phyloP scores from a whole-genome alignment of 2,113 vertebrate species.

The Thryonomys swinderianus region DNA sequence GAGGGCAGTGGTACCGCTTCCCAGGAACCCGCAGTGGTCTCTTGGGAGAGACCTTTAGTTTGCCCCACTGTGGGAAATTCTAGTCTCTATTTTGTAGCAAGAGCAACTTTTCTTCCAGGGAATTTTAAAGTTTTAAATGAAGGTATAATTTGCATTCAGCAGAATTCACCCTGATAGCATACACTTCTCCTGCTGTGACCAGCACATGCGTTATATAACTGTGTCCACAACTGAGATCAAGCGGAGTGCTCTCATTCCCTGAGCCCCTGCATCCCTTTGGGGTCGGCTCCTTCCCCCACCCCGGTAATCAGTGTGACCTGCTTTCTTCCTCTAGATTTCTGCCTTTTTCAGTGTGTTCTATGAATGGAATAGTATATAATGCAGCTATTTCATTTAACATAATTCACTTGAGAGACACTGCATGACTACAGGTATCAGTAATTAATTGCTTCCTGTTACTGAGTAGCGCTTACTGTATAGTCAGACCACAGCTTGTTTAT shows the following conservation, averaged over 20 bases:
- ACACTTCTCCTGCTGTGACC: background rate
- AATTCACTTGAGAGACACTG: accelerated
- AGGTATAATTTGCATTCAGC: constrained; percentile 24
- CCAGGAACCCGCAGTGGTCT: background rate
- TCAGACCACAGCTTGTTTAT: too few species aligned
- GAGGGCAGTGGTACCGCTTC: accelerated
- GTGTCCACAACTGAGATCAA: background rate
- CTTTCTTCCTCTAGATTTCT: background rate
- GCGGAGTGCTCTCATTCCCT: accelerated
- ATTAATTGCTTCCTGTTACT: background rate
- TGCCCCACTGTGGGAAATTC: background rate
- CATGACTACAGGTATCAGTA: accelerated
- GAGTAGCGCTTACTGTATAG: background rate
- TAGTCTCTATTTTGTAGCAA: constrained; percentile 24
- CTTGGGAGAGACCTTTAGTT: background rate
- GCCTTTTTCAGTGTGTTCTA: background rate
- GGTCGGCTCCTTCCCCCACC: too few species aligned
- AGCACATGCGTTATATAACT: background rate
- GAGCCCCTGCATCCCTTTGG: accelerated
- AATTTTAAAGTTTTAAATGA: background rate
- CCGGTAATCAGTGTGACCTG: background rate
- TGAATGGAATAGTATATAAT: background rate
- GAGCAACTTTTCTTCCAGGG: background rate
- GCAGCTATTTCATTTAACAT: background rate
- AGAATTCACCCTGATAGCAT: background rate